A percentile compares a stretch with the other conserved stretches of the same genome.
These are phyloP conservation scores for Diarsia rubi DNA, from an alignment of 2,888 invertebrate genomes.

Conservation along the genomic window DNA sequence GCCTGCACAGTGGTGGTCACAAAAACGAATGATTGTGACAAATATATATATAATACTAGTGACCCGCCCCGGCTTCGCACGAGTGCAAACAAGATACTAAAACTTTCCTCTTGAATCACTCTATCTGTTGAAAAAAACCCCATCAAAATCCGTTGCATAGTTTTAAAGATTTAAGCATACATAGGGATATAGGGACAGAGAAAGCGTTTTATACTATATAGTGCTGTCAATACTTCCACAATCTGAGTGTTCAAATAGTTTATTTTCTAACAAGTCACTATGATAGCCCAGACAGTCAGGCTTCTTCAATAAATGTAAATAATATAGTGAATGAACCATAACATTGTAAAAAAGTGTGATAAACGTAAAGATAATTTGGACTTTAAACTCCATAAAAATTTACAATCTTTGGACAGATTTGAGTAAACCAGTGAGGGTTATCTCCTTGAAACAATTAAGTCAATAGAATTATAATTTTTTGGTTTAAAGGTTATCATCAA, in stretches of 20 bases:
- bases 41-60: too few species aligned
- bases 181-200: too few species aligned
- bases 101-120: too few species aligned
- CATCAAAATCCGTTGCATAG: too few species aligned
- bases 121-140: too few species aligned
- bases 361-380: conserved; percentile 14
- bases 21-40: not conserved
- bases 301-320: conserved; percentile 10
- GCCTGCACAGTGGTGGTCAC: not conserved
- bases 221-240: too few species aligned
- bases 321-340: not conserved
- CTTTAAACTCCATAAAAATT: conserved; percentile 7
- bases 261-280: not conserved
- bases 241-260: not conserved
- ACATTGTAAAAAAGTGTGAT: conserved; percentile 1
- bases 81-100: too few species aligned
- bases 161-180: too few species aligned
- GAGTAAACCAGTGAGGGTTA: conserved; percentile 10
- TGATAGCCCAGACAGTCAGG: not conserved
- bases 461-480: conserved; percentile 3
- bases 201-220: too few species aligned
- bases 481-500: not conserved
- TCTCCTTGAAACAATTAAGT: conserved; percentile 25
- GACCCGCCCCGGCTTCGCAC: too few species aligned
- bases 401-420: conserved; percentile 26